These are phyloP conservation scores for Harmothoe impar DNA, from an alignment of 2,888 invertebrate genomes.

Conservation along the genomic window DNA sequence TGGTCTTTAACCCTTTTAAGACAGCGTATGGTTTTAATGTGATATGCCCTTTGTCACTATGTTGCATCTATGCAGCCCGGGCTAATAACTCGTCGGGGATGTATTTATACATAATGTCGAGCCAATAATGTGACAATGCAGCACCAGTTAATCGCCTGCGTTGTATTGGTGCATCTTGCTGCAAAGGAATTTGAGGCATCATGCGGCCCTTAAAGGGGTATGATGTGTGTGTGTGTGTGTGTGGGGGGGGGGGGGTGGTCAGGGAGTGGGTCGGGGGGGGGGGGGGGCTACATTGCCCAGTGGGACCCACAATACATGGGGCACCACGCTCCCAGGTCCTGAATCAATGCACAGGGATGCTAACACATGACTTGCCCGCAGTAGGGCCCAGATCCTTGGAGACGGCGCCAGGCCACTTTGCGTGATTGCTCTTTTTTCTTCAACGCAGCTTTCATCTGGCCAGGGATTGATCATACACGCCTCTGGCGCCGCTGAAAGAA, in stretches of 20 bases:
- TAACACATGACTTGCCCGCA: conserved; percentile 43
- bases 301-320: conserved; percentile 44
- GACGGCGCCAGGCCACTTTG: conserved; percentile 50
- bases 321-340: background rate
- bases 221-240: too few relatives aligned
- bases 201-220: too few relatives aligned
- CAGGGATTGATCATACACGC: conserved; percentile 51
- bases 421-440: conserved; percentile 57
- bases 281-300: background rate
- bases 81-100: too few relatives aligned
- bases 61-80: too few relatives aligned
- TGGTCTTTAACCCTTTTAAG: too few relatives aligned
- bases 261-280: background rate
- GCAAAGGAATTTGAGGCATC: too few relatives aligned
- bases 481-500: conserved; percentile 43
- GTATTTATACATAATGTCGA: too few relatives aligned
- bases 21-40: too few relatives aligned
- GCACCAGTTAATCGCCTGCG: too few relatives aligned
- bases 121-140: too few relatives aligned
- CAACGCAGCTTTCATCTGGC: conserved; percentile 25
- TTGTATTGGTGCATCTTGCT: too few relatives aligned
- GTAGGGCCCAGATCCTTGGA: background rate
- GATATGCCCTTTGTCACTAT: too few relatives aligned
- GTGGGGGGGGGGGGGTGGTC: background rate
- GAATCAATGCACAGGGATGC: conserved; percentile 51